Evolutionary conservation across 1,140 invertebrate species (phyloP), one percentile per base, ranked within the genome.

Genomic region (Trachymyrmex cornetzi): DNA sequence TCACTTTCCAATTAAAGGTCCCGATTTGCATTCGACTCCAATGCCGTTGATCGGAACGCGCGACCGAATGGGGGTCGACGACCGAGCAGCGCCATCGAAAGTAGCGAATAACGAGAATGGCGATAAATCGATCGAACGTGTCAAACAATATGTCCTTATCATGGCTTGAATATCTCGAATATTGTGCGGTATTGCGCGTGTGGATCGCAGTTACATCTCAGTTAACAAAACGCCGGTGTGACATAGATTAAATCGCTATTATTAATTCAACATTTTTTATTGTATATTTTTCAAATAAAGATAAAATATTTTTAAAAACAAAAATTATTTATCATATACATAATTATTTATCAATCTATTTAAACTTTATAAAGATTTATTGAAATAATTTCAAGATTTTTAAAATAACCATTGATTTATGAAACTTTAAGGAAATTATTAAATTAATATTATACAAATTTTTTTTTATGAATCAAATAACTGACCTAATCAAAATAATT

Each of bases 1-100:
- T 89, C 89, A 89, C 89, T 87, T 90, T 89, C 81, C 89, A 91
- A 91, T 91, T 91, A 91, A 87, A 90, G 84, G 87, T 38, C 66
- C 50, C 84, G 87, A 91, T 91, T 88, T 80, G 89, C 89, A 86
- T 91, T 87, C 30, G 87, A 87, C 75, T 88, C 87, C 53, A 55
- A 72, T 55, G 66, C 12, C 69, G 67, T 63, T 77, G 90, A 88
- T 91, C 87, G 89, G 90, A 86, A 71, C 72, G 44, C 57, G 74
- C 75, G n/a, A 50, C 22, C 61, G 77, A 90, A 91, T 77, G 12
- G 77, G 34, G 87, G 84, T 88, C 89, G 82, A 86, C 77, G 86
- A 84, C 59, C 86, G 67, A 69, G 75, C 34, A 59, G 69, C 80
- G 59, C 67, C 72, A 71, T 87, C 55, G 80, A 86, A 90, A 90